Evolutionary conservation across 2,888 invertebrate genomes (phyloP).

Genomic region (Meghimatium bilineatum): DNA sequence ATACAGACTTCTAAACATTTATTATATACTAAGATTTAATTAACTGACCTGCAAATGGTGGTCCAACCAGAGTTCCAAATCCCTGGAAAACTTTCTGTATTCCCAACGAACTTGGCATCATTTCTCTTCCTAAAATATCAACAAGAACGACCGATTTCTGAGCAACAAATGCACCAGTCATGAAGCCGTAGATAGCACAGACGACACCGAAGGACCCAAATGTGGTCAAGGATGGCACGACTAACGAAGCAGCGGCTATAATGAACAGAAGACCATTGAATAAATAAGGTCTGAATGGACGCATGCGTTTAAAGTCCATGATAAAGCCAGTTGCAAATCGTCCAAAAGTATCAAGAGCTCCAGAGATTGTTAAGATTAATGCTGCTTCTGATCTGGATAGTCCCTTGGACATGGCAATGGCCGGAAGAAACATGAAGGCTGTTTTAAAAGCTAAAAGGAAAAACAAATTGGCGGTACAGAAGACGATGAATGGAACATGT

Average conservation of each 20-base stretch:
- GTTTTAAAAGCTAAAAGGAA: constrained; percentile 53
- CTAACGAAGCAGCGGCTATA: constrained; percentile 18
- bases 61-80: constrained; percentile 66
- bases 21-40: too few relatives aligned
- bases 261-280: constrained; percentile 63
- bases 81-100: constrained; percentile 67
- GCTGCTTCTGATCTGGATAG: constrained; percentile 60
- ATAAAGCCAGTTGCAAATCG: constrained; percentile 59
- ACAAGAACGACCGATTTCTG: constrained; percentile 69
- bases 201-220: constrained; percentile 57
- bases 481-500: constrained; percentile 52
- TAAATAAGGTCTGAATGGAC: constrained; percentile 59
- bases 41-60: constrained; percentile 65
- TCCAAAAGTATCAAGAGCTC: constrained; percentile 61
- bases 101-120: constrained; percentile 66
- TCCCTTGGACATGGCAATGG: constrained; percentile 61
- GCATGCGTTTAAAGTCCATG: constrained; percentile 59
- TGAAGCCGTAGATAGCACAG: constrained; percentile 60
- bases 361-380: constrained; percentile 62
- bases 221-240: constrained; percentile 32
- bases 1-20: too few relatives aligned
- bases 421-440: constrained; percentile 66
- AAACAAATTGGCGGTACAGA: constrained; percentile 51
- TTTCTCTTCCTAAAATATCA: constrained; percentile 66
- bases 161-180: constrained; percentile 65